Percentiles rank a stretch among this genome's conserved stretches.
These are phyloP conservation scores for Mylabris sibirica DNA, from an alignment of 2,888 invertebrate genomes.

Conservation along the genomic window DNA sequence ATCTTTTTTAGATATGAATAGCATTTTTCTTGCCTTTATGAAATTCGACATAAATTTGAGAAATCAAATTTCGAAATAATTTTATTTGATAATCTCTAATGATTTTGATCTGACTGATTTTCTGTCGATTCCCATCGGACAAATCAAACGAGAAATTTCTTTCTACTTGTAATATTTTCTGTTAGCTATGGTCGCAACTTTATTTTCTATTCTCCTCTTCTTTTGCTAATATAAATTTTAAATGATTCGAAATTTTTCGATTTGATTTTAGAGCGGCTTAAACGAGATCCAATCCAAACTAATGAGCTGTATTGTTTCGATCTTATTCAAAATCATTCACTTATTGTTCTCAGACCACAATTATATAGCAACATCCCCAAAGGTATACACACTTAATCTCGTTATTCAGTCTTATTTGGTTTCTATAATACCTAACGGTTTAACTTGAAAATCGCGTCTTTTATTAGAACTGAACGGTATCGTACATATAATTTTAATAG, in stretches of 20 bases:
- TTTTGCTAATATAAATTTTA: too few species aligned
- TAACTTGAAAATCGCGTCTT: neutral
- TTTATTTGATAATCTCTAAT: too few species aligned
- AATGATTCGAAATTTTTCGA: neutral
- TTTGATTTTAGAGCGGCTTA: neutral
- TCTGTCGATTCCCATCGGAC: too few species aligned
- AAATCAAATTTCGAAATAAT: too few species aligned
- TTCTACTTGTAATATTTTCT: too few species aligned
- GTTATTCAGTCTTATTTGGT: neutral
- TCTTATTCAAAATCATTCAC: conserved; percentile 15
- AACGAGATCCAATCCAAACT: neutral
- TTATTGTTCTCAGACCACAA: neutral
- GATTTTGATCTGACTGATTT: too few species aligned
- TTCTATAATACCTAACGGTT: neutral
- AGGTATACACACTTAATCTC: neutral
- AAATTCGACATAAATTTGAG: too few species aligned
- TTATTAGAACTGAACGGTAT: too few species aligned
- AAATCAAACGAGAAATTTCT: too few species aligned
- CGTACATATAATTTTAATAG: too few species aligned
- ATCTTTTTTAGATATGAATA: neutral
- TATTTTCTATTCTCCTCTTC: too few species aligned
- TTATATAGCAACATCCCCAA: neutral
- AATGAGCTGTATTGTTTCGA: conserved; percentile 22
- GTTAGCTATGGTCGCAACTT: too few species aligned
- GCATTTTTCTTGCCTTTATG: neutral